phyloP scores from a whole-genome alignment of 2,113 vertebrate genomes.

The Cryptoleucopteryx plumbea region DNA sequence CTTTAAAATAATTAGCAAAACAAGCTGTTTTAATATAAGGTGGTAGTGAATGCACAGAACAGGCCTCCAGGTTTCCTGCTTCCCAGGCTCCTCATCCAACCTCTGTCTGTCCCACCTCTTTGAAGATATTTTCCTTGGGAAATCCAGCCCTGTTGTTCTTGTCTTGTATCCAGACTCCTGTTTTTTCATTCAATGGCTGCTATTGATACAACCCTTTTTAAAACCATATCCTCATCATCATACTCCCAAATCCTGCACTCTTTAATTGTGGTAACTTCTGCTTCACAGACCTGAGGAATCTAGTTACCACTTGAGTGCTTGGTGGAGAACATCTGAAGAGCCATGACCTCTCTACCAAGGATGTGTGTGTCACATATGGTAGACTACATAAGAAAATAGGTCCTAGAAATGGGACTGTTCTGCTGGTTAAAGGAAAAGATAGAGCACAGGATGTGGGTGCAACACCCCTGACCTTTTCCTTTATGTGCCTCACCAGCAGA shows the following conservation, averaged over 20 bases:
- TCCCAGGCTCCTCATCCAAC: background rate
- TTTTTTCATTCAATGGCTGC: background rate
- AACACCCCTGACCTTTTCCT: background rate
- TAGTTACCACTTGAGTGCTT: background rate
- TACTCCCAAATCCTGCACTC: background rate
- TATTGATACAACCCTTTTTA: background rate
- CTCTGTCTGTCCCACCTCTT: background rate
- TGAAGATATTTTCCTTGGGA: background rate
- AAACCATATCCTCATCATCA: background rate
- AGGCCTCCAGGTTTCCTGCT: background rate
- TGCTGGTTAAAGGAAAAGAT: background rate
- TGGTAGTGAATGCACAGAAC: background rate
- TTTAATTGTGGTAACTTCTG: background rate
- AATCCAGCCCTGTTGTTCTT: background rate
- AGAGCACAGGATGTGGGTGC: background rate
- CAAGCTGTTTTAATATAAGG: background rate
- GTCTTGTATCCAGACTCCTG: background rate
- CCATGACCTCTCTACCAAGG: background rate
- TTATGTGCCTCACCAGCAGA: background rate
- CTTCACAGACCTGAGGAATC: background rate
- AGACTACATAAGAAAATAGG: background rate
- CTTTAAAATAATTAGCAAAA: background rate
- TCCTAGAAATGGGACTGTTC: background rate
- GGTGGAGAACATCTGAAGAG: background rate
- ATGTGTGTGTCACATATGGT: background rate